Evolutionary conservation across 2,888 invertebrate genomes (phyloP), one percentile per base, ranked within the genome.

Genomic region (Drosophila austrosaltans): DNA sequence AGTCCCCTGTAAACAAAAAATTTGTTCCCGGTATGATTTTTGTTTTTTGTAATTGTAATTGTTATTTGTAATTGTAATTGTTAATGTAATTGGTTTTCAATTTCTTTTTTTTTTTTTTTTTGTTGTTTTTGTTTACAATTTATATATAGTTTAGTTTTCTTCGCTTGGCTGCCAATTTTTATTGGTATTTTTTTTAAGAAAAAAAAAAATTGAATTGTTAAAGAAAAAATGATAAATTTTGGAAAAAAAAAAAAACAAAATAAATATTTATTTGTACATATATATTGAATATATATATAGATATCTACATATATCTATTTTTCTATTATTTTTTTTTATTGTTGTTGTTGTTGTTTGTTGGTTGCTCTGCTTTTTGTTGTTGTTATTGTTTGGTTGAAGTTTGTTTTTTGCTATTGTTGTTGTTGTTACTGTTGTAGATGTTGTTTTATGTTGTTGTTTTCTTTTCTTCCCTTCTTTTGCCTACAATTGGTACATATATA

Each of bases 1-100:
- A 96, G 94, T 94, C 94, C 91, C 92, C 92, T 92, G 92, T 90
- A 93, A 92, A 91, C 91, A 92, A 91, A 90, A 92, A 92, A 92
- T 89, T 89, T 81, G 79, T 86, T 87, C 85, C 77, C 87, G 82
- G 87, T 89, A 89, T 85, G 87, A 83, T 85, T 81, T 81, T 85
- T 82, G 84, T 83, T 74, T 68, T 76, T 72, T 57, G 69, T 63
- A 60, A 66, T 78, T 76, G 42, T 65, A n/a, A 72, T 66, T 74
- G 62, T 82, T 72, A 69, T 56, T 56, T 67, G 8, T n/a, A n/a
- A 25, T 28, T 54, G 42, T 59, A 30, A 10, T 28, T 58, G 53
- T 58, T 36, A 36, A 36, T 22, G 48, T 48, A 20, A 12, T 48
- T 48, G 48, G 22, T 48, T 48, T 62, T 67, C 36, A 22, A 22